Base-by-base conservation (phyloP, 2,113 vertebrate genomes). In the Collichthys lucidus region DNA sequence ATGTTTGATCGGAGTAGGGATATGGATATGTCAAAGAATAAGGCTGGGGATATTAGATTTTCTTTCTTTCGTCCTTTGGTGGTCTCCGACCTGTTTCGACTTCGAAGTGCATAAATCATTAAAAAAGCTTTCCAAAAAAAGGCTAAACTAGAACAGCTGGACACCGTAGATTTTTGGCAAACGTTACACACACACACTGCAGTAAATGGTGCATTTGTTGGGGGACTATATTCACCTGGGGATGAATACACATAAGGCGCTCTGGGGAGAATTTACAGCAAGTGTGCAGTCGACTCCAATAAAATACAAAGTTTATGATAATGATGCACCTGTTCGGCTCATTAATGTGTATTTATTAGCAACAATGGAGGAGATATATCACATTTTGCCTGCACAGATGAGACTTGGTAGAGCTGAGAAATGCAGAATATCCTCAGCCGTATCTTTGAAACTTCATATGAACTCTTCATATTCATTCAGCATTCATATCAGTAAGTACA, bases 161-260 rank as follows among this genome's bases (percentile, higher is more conserved):
- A 20, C 24, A 17, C 46, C 46, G 53, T 12, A 5, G 66, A 61
- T 19, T 64, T 59, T 71, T 26, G 10, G 0, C 0, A 61, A 78
- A 68, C 14, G n/a, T 22, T 24, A 40, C 68, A 52, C 35, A 47
- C 17, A 46, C 11, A 12, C 35, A 40, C 35, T 40, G 55, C 61
- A 56, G 50, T 55, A 55, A 53, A 22, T 35, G 10, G 46, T 9
- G 26, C 44, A 24, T 9, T 24, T 40, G 40, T 31, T 24, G 9
- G 19, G 19, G 14, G 19, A 16, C 42, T 47, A 29, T 49, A 61
- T 66, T 65, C 46, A 44, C 2, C 12, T 5, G 40, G 24, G 40
- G 65, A 63, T 52, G 31, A 74, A 81, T 24, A 61, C 24, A 44
- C 22, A 62, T 46, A 19, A 20, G 62, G 52, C 29, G 62, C 17